phyloP scores from a whole-genome alignment of 2,113 vertebrate species.

The Damaliscus lunatus region DNA sequence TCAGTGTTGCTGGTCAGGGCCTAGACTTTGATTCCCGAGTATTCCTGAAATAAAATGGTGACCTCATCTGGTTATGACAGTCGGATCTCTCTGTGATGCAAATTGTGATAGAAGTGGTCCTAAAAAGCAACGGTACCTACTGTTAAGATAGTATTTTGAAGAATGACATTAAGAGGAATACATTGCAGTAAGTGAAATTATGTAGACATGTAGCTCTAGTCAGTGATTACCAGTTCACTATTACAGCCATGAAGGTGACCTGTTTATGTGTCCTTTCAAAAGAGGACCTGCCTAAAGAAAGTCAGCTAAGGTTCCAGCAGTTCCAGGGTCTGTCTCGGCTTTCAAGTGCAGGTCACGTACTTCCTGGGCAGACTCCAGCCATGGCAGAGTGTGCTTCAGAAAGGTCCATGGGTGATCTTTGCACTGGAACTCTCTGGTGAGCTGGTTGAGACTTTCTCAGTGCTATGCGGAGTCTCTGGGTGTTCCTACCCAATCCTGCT shows the following conservation, averaged over 20 bases:
- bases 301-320: not conserved
- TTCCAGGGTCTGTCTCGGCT: not conserved
- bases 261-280: not conserved
- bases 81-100: not conserved
- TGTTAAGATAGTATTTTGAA: not conserved
- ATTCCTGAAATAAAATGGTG: not conserved
- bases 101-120: not conserved
- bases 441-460: not conserved
- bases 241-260: not conserved
- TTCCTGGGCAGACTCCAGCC: not conserved
- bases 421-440: not conserved
- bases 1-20: not conserved
- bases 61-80: not conserved
- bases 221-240: not conserved
- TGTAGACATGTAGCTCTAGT: not conserved
- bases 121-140: not conserved
- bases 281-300: not conserved
- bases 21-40: not conserved
- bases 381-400: not conserved
- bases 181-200: not conserved
- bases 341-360: not conserved
- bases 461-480: rapidly evolving
- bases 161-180: not conserved
- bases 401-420: not conserved
- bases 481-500: not conserved